Conservation (phyloP, 2,797 vertebrate species). For the Anisognathus igniventris region DNA sequence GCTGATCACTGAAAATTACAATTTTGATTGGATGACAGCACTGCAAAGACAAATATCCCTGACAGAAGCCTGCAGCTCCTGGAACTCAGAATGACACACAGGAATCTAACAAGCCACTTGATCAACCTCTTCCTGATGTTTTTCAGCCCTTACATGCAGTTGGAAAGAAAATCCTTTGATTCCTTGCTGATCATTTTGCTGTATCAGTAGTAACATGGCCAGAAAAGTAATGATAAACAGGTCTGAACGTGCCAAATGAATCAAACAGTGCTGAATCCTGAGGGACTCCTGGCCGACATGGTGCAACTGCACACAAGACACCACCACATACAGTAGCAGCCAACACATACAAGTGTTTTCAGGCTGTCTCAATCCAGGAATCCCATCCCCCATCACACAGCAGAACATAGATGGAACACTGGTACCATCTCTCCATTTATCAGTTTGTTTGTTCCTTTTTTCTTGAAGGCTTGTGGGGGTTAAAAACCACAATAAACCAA, state of each 20-base stretch:
- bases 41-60: background rate
- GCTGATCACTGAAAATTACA: accelerated
- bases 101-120: background rate
- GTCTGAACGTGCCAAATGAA: background rate
- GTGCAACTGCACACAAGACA: background rate
- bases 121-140: background rate
- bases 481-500: background rate
- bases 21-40: background rate
- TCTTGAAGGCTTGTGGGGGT: background rate
- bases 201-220: background rate
- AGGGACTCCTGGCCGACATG: background rate
- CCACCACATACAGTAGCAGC: background rate
- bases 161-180: background rate
- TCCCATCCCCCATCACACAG: background rate
- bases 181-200: background rate
- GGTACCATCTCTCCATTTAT: background rate
- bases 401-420: background rate
- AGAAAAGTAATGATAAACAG: background rate
- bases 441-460: background rate
- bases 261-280: background rate
- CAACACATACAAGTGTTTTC: background rate
- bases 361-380: background rate
- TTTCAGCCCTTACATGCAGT: background rate
- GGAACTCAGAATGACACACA: background rate
- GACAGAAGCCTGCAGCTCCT: background rate